Base-by-base conservation (phyloP, 1,140 invertebrate species). In the Lamellibrachia luymesi region DNA sequence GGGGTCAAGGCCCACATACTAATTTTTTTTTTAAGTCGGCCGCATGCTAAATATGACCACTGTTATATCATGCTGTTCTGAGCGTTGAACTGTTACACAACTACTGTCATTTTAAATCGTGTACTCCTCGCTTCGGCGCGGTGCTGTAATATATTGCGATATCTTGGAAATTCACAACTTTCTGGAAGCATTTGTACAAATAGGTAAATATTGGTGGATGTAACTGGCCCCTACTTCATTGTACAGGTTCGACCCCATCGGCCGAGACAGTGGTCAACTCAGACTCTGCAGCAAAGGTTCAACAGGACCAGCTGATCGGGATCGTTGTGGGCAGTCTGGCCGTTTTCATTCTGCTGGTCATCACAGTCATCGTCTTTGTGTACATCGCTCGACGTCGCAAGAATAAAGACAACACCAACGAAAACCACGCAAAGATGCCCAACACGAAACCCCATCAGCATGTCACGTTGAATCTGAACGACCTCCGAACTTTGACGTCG, bases 271-370 rank as follows among this genome's bases (percentile, higher is more conserved):
- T 80, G 64, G 64, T 80, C 64, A 80, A 80, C 64, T 80, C 64
- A 10, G 64, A 80, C 64, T 80, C 64, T 22, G 64, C 13, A 22
- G 64, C 8, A 22, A 80, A 80, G 64, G 64, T 80, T 80, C 93
- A 94, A 89, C 97, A 97, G 93, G 97, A 97, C 94, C 97, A 95
- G 97, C 98, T 98, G 95, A 98, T 98, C 52, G 98, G 98, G 0
- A 96, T 98, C 64, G 97, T 98, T 50, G 98, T 98, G 92, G 98
- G 98, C 0, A 97, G 97, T 0, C 95, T 98, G 90, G 98, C 98
- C 0, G 97, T 98, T 92, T 97, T 98, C 25, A 97, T 98, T 2
- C 97, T 97, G n/a, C 97, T 97, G 0, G 97, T 97, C 10, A 97
- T 98, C 94, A 97, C 98, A 95, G 96, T 98, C 51, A 97, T 98